Conservation (phyloP, 1,140 invertebrate species). For the Uloborus diversus region DNA sequence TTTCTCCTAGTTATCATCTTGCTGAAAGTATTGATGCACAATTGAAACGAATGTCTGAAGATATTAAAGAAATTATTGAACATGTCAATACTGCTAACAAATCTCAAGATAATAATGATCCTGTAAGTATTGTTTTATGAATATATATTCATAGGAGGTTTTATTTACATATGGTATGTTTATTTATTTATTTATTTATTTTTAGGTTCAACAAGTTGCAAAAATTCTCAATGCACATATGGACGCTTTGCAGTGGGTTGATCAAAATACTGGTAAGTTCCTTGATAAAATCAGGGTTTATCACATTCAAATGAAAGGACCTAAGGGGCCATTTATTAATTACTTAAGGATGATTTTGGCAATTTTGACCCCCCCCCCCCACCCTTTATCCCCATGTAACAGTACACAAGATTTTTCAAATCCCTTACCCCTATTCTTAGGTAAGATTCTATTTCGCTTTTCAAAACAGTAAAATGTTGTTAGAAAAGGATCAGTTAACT, state of each 20-base stretch:
- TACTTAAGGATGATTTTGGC: no score
- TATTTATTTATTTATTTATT: background rate
- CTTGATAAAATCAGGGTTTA: no score
- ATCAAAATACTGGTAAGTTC: conserved; percentile 55
- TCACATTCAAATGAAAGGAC: no score
- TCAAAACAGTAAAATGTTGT: no score
- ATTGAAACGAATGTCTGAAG: conserved; percentile 91
- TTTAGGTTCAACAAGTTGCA: conserved; percentile 85
- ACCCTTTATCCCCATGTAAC: no score
- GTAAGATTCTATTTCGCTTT: no score
- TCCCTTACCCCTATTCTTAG: no score
- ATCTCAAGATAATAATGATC: conserved; percentile 84
- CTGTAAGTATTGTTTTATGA: conserved; percentile 71
- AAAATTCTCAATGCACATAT: conserved; percentile 96
- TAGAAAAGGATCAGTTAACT: no score
- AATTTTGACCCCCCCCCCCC: no score
- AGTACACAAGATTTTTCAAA: no score
- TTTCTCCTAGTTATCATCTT: conserved; percentile 75
- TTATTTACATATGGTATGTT: background rate
- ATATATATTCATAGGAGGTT: conserved; percentile 35
- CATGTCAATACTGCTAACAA: conserved; percentile 90
- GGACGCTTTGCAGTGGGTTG: conserved; percentile 92
- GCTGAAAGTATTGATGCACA: conserved; percentile 92
- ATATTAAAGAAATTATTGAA: conserved; percentile 94
- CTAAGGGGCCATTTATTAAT: no score